phyloP scores from a whole-genome alignment of 2,888 invertebrate species.

The Clistopyga incitator region DNA sequence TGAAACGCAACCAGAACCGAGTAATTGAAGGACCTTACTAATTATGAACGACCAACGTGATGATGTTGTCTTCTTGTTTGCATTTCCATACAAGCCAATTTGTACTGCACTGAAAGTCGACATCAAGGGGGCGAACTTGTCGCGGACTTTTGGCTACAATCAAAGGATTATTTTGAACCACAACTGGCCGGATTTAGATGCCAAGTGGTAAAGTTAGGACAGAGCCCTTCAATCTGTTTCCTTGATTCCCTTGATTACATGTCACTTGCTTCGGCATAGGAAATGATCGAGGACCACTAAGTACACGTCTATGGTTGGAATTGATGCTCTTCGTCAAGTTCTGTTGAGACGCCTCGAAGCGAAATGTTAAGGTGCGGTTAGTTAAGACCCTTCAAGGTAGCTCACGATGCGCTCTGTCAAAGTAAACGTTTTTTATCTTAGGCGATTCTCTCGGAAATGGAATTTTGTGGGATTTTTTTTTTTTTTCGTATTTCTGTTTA shows the following conservation, averaged over 20 bases:
- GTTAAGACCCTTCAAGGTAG: too few relatives aligned
- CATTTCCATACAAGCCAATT: not conserved
- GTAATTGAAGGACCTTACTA: slow-evolving; percentile 19
- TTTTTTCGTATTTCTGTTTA: too few relatives aligned
- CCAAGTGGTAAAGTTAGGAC: not conserved
- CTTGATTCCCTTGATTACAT: not conserved
- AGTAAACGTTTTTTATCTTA: too few relatives aligned
- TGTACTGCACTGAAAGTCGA: not conserved
- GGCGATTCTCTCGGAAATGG: too few relatives aligned
- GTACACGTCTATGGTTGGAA: not conserved
- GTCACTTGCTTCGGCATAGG: not conserved
- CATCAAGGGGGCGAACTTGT: not conserved
- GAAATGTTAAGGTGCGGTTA: too few relatives aligned
- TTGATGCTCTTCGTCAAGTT: not conserved
- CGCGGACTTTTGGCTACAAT: not conserved
- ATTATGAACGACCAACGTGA: not conserved
- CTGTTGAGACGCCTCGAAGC: too few relatives aligned
- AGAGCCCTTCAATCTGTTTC: not conserved
- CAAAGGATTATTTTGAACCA: not conserved
- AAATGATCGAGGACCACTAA: not conserved
- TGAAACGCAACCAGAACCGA: not conserved
- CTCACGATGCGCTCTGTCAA: too few relatives aligned
- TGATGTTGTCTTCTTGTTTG: not conserved
- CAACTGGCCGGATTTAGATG: not conserved
- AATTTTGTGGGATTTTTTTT: too few relatives aligned